Base-by-base conservation (phyloP, 2,888 invertebrate species). In the Dolichopus griseipennis region DNA sequence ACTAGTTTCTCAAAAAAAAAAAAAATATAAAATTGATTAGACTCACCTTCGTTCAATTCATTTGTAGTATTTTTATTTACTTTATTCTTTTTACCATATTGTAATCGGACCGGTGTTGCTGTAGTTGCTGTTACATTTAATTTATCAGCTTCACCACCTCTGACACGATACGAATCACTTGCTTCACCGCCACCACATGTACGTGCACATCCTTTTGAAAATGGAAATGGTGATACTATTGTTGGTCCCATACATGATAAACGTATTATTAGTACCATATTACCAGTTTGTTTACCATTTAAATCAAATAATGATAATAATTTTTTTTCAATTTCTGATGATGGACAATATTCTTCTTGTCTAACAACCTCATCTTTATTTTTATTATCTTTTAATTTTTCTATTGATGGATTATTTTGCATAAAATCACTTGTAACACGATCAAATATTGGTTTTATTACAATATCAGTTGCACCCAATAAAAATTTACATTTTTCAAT, bases 401-500 rank as follows among this genome's bases (percentile, higher is more conserved):
- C n/a, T 78, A 79, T 80, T 64, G 73, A 73, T 1, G 74, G 72
- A 71, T 80, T 80, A 68, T 76, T 75, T 6, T 71, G 68, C 41
- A 76, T 72, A 61, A 79, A 81, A 1, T 75, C 75, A 41, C 76
- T 76, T 41, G 71, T 75, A 1, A 80, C 78, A 37, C 78, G 77
- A 68, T 79, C 79, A 43, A 81, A 81, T 4, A 80, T 73, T 3
- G 74, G 71, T 67, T 76, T 75, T 21, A 80, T 72, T 2, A 77
- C 74, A 67, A 80, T 68, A 65, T 78, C 77, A 1, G 79, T 76
- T 3, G 76, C 69, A 1, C 81, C 81, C 12, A 80, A 72, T 0
- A 81, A 67, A 69, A 81, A 81, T 71, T 81, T 80, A 69, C 81
- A 81, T 20, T 76, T 75, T n/a, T 76, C 76, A 4, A 76, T 78